Evolutionary conservation across 2,797 vertebrate species (phyloP), one percentile per base, ranked within the genome.

Genomic region (Cephalopachus bancanus): DNA sequence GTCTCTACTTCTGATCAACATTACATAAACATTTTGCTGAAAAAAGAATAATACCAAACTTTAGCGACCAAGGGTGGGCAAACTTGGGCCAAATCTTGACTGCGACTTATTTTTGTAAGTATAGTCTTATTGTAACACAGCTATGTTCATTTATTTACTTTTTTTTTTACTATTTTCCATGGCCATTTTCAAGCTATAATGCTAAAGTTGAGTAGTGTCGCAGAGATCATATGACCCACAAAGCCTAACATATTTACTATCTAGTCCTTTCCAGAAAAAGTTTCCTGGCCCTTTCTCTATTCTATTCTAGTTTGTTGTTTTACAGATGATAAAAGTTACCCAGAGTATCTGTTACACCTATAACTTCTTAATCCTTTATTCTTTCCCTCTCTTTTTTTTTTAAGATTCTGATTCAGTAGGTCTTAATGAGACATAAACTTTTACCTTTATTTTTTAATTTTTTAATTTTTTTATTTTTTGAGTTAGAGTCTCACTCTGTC

Each of bases 1-100:
- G 65, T 84, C 72, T 95, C 53, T 15, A 93, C 28, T 95, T 90
- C 37, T 95, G 59, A 94, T 78, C 37, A 92, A 90, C 94, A 92
- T 94, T 76, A 93, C 85, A 5, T 94, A 97, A 93, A 91, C 75
- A 90, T 75, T 84, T 85, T 93, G 30, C 83, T 51, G 26, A 95
- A 97, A 60, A 94, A 95, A 94, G 22, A 69, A 33, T 55, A 60
- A 33, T 37, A 84, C 11, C 37, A 55, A 91, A 96, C 22, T 55
- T 86, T 55, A 91, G 71, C n/a, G 60, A 57, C n/a, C 67, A 89
- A 79, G 28, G 14, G 71, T 91, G 55, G 30, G 30, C 74, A 91
- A 60, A 93, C 28, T 65, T 75, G 51, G 75, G 44, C 17, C 67
- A 89, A 33, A 74, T 78, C n/a, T 17, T 91, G 26, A 1, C 33